Evolutionary conservation across 2,888 invertebrate species (phyloP), one percentile per base, ranked within the genome.

Genomic region (Eulithis prunata): DNA sequence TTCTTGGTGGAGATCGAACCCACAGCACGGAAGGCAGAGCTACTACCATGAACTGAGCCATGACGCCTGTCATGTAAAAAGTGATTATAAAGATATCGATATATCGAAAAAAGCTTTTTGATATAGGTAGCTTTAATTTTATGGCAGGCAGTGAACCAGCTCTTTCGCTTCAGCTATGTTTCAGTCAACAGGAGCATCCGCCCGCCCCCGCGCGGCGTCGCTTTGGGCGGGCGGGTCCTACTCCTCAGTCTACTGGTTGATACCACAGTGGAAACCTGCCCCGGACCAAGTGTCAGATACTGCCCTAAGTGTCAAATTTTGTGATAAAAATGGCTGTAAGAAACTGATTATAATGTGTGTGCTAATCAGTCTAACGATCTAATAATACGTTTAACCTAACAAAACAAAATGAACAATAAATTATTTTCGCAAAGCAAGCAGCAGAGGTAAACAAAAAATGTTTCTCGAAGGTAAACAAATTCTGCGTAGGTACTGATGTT

Each of bases 171-270:
- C 53, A 61, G 65, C 71, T 64, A 67, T 70, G 65, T 70, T 73
- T 71, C 72, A 71, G 66, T 63, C 70, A 51, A 74, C 66, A 77
- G 72, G 62, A 66, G 65, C 49, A 58, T 38, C 85, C 81, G 79
- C 80, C 86, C 86, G 86, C 88, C 87, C 86, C 85, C 88, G 83
- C 73, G 47, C 68, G 74, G 78, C 77, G 75, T 71, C 68, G 74
- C 75, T 78, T 75, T 88, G 84, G 91, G 91, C 91, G 91, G 91
- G 88, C 89, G 86, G 87, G 71, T 69, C 68, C 69, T 71, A 74
- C 74, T 73, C 69, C 69, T 79, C 91, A 92, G 92, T 93, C 83
- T 78, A 78, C 80, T 77, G 80, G 80, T 78, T 76, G 89, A 84
- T 81, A 84, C 77, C 85, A 84, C 66, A 71, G 81, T 75, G 90